Percentiles rank a stretch among this genome's conserved stretches.
Conservation (phyloP, 2,888 invertebrate species). For the Unio delphinus region DNA sequence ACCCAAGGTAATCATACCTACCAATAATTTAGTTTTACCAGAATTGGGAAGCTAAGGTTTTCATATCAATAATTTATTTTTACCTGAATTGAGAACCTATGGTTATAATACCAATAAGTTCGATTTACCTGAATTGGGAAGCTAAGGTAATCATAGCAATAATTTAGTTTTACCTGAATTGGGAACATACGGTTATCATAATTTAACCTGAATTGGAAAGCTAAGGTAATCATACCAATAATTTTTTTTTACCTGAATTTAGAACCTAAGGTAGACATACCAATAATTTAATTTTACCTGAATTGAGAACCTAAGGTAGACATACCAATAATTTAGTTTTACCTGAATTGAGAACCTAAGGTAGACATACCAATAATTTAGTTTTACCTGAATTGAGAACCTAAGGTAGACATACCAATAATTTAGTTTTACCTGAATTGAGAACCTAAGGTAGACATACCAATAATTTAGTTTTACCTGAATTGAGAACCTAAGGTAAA, state of each 20-base stretch:
- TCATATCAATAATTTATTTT: neutral
- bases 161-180: no score
- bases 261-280: conserved; percentile 87
- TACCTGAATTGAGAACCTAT: no score
- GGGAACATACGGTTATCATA: neutral
- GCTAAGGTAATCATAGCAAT: no score
- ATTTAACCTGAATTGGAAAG: neutral
- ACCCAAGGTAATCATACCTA: neutral
- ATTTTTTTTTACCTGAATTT: conserved; percentile 88
- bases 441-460: neutral
- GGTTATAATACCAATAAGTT: no score
- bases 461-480: neutral
- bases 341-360: conserved; percentile 93
- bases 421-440: no score
- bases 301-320: conserved; percentile 92
- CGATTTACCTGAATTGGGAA: no score
- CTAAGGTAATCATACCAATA: neutral
- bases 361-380: conserved; percentile 72
- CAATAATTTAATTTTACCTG: conserved; percentile 74
- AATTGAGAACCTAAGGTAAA: neutral
- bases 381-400: neutral
- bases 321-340: conserved; percentile 60
- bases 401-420: neutral
- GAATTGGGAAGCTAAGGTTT: neutral
- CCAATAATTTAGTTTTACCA: neutral